A percentile compares a stretch with the other conserved stretches of the same genome.
Evolutionary conservation across 2,113 vertebrate species (phyloP).

Genomic region (Aplodontia rufa): DNA sequence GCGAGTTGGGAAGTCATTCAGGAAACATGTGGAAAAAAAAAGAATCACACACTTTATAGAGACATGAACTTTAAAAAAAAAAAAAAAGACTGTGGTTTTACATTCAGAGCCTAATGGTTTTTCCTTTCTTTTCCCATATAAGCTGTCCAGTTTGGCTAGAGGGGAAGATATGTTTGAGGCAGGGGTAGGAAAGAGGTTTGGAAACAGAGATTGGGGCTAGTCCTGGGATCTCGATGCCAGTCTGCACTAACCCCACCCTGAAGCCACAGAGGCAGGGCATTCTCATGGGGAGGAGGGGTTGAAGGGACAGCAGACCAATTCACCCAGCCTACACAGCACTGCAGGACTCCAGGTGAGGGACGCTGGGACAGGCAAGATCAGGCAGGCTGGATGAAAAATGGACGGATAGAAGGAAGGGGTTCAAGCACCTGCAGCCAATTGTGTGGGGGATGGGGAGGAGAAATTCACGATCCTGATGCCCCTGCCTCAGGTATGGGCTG

Average conservation of each 20-base stretch:
- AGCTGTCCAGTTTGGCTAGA: constrained; percentile 54
- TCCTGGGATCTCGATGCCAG: not conserved
- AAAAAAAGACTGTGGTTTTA: constrained; percentile 63
- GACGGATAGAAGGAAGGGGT: no score
- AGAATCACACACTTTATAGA: constrained; percentile 58
- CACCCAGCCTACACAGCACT: fast-evolving
- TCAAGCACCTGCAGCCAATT: not conserved
- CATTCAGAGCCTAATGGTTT: constrained; percentile 66
- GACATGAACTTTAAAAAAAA: not conserved
- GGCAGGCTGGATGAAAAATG: not conserved
- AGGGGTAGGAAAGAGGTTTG: constrained; percentile 48
- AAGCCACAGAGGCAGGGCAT: not conserved
- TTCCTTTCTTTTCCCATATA: constrained; percentile 64
- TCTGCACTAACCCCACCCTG: not conserved
- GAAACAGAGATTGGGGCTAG: constrained; percentile 14
- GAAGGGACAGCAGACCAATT: not conserved
- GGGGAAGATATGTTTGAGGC: not conserved
- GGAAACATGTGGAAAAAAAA: constrained; percentile 35
- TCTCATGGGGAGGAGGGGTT: fast-evolving
- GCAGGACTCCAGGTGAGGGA: not conserved
- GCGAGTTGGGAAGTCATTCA: constrained; percentile 53
- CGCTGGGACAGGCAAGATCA: not conserved
- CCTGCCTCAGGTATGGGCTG: not conserved
- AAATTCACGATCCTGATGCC: not conserved
- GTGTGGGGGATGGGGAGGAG: fast-evolving